These are phyloP conservation scores for Cerceris rybyensis DNA, from an alignment of 2,888 invertebrate genomes.

Conservation along the genomic window DNA sequence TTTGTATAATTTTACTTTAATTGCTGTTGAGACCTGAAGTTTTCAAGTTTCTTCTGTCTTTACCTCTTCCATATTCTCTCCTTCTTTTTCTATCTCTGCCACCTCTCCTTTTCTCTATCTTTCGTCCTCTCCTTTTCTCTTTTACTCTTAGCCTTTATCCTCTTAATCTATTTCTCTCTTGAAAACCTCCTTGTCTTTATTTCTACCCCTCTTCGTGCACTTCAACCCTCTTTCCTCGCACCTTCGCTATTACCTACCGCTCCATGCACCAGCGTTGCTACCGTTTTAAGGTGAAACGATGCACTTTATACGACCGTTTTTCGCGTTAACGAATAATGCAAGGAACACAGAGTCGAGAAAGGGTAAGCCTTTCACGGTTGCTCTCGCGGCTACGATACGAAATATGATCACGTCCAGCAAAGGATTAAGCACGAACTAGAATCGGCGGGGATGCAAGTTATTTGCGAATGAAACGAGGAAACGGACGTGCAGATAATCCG, in stretches of 20 bases:
- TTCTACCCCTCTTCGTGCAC: constrained; percentile 34
- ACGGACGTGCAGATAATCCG: constrained; percentile 28
- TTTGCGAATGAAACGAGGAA: constrained; percentile 5
- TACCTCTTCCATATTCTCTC: constrained; percentile 37
- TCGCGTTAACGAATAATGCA: constrained; percentile 44
- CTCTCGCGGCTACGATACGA: constrained; percentile 45
- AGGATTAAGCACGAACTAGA: constrained; percentile 58
- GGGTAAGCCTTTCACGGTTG: constrained; percentile 52
- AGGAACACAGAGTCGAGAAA: constrained; percentile 32
- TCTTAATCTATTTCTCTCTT: constrained; percentile 43
- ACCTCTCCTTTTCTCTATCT: neutral
- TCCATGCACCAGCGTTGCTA: constrained; percentile 13
- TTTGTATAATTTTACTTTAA: constrained; percentile 79
- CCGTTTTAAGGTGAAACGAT: constrained; percentile 21
- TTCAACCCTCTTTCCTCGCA: constrained; percentile 29
- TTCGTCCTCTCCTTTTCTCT: neutral
- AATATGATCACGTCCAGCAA: constrained; percentile 59
- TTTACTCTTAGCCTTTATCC: constrained; percentile 5
- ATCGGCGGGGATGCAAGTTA: neutral
- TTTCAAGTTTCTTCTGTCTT: constrained; percentile 70
- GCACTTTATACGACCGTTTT: constrained; percentile 14
- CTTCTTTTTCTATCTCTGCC: neutral
- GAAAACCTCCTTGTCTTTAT: constrained; percentile 38
- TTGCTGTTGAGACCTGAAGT: constrained; percentile 74
- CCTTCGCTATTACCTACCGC: constrained; percentile 21